phyloP scores from a whole-genome alignment of 2,888 invertebrate species.

The Spodoptera picta region DNA sequence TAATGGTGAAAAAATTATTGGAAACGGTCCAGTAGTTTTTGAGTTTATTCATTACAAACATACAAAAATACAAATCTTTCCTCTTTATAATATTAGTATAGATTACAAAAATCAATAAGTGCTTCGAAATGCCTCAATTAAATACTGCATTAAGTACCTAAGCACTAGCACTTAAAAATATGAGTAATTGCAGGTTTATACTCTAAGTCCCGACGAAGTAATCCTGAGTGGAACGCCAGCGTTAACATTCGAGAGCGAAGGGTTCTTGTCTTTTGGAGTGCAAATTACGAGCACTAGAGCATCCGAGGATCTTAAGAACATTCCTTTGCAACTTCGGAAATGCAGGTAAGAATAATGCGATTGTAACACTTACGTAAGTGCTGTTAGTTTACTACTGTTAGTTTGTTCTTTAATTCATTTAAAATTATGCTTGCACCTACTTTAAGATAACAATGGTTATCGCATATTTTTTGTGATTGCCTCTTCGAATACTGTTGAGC shows the following conservation, averaged over 20 bases:
- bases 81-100: too few species aligned
- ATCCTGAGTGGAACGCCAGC: conserved; percentile 72
- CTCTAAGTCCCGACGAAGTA: conserved; percentile 80
- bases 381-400: background rate
- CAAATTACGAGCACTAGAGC: conserved; percentile 78
- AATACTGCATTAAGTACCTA: too few species aligned
- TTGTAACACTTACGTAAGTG: background rate
- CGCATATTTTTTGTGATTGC: too few species aligned
- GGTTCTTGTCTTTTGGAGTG: conserved; percentile 75
- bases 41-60: too few species aligned
- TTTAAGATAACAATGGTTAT: background rate
- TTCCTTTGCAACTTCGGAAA: conserved; percentile 71
- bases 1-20: too few species aligned
- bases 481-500: too few species aligned
- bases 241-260: conserved; percentile 68
- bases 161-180: too few species aligned
- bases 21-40: too few species aligned
- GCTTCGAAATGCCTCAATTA: too few species aligned
- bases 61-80: too few species aligned
- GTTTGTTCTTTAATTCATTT: conserved; percentile 3
- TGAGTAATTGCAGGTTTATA: conserved; percentile 71
- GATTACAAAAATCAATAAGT: too few species aligned
- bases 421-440: background rate
- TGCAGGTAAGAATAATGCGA: conserved; percentile 71
- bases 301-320: conserved; percentile 67